Evolutionary conservation across 2,888 invertebrate genomes (phyloP), one percentile per base, ranked within the genome.

Genomic region (Coleophora deauratella): DNA sequence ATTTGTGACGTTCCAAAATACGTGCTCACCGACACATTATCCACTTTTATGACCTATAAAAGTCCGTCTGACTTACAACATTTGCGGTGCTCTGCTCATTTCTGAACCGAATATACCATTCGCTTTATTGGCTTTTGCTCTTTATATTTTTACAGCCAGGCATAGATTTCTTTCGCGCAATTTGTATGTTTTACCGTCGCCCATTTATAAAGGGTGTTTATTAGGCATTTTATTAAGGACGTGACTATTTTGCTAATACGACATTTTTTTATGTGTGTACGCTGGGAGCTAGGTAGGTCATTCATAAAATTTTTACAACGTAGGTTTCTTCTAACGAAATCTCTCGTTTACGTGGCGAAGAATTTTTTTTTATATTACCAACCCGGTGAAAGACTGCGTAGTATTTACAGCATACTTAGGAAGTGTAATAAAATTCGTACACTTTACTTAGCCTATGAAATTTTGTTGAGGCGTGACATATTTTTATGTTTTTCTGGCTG

Each of bases 1-100:
- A 84, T 84, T 79, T 79, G 82, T 81, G 77, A 77, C 68, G 75
- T 75, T 78, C 82, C 72, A 68, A 79, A 84, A 82, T 81, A 80
- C 78, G 78, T 75, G 77, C 72, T 75, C 76, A 66, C 76, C 73
- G 62, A 71, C 78, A 78, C 80, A 84, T 84, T 84, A 85, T 81
- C 74, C 79, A 72, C 66, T 71, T 85, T 85, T 84, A 85, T 80
- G 70, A 82, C 74, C 84, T 68, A 85, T 85, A 84, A 84, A 85
- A 81, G 84, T 84, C 82, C 77, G 68, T 54, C 62, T 60, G 59
- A 80, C 74, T 73, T 74, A 81, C 73, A 79, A 77, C 75, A 73
- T 81, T 85, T 84, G 79, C 71, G 74, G 74, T 60, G 44, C 67
- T 69, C 74, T 77, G 81, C 77, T 82, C 80, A 81, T 77, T 78